Conservation (phyloP, 2,888 invertebrate species). For the Poecilus cupreus region DNA sequence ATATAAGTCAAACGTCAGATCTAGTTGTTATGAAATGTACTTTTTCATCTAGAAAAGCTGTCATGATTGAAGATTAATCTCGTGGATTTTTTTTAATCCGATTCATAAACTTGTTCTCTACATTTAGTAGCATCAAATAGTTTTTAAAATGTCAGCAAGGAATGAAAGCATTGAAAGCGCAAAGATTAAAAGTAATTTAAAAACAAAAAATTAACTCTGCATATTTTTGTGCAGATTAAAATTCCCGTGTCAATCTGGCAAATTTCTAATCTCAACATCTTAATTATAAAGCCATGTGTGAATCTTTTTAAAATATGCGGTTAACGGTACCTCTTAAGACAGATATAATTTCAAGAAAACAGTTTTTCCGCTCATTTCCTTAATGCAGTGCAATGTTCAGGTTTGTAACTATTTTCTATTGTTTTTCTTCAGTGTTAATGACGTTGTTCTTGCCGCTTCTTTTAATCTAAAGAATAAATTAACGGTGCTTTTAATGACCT, state of each 20-base stretch:
- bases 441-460: neutral
- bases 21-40: neutral
- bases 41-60: neutral
- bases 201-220: no score
- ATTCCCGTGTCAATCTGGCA: no score
- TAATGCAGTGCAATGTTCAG: neutral
- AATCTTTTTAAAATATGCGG: neutral
- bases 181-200: no score
- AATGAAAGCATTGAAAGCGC: no score
- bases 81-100: neutral
- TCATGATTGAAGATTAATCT: neutral
- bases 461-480: conserved; percentile 1
- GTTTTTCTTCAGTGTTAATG: neutral
- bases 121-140: no score
- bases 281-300: neutral
- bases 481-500: conserved; percentile 15
- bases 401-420: neutral
- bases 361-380: neutral
- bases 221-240: no score
- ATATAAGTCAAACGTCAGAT: neutral
- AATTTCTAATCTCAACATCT: neutral
- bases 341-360: neutral
- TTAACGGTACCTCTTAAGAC: neutral
- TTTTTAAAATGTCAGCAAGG: no score
- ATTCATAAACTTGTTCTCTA: neutral